Evolutionary conservation across 2,113 vertebrate species (phyloP).

Genomic region (Xiphorhynchus elegans): DNA sequence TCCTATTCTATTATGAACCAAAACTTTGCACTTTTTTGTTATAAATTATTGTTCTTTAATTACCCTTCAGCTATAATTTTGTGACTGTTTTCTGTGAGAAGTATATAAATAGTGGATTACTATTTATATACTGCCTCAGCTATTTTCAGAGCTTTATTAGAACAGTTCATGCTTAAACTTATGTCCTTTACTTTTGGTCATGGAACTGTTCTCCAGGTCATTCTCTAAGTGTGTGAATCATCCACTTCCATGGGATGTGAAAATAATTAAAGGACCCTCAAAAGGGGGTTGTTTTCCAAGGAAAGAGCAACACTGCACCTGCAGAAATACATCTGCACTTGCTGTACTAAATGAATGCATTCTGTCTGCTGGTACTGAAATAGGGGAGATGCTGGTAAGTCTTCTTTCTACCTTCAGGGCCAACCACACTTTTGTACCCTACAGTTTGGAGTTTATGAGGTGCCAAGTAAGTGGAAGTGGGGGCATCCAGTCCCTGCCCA

Average conservation of each 20-base stretch:
- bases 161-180: not conserved
- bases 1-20: not conserved
- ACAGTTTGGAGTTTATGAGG: not conserved
- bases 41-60: not conserved
- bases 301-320: not conserved
- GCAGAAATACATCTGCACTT: not conserved
- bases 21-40: not conserved
- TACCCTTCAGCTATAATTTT: not conserved
- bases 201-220: not conserved
- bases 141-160: not conserved
- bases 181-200: not conserved
- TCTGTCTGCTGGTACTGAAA: not conserved
- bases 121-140: not conserved
- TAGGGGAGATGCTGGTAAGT: not conserved
- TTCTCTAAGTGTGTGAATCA: not conserved
- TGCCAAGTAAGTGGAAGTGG: not conserved
- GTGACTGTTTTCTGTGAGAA: not conserved
- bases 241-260: not conserved
- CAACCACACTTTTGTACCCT: not conserved
- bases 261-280: not conserved
- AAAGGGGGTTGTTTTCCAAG: not conserved
- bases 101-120: not conserved
- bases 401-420: not conserved
- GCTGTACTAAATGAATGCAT: not conserved
- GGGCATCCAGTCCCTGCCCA: not conserved